Base-by-base conservation (phyloP, 2,113 vertebrate species). In the Cyprinodon variegatus region DNA sequence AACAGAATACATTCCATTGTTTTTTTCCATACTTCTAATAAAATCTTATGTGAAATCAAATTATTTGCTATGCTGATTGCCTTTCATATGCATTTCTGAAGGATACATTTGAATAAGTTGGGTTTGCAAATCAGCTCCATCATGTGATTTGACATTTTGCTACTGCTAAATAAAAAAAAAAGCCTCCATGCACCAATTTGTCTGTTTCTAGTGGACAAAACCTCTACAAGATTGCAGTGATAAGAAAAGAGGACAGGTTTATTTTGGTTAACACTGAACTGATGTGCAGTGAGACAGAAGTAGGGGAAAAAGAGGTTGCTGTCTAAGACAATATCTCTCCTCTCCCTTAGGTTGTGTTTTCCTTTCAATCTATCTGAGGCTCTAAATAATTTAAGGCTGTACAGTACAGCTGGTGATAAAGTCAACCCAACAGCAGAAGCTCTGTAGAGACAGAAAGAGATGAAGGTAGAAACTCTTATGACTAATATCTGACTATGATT, bases 381-480 rank as follows among this genome's bases (percentile, higher is more conserved):
- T 73, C 79, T 89, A 83, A 90, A 90, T 90, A 84, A 90, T 87
- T 90, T 89, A 90, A 77, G 70, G 89, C 85, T 79, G 84, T 90
- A 89, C 83, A 84, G 83, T 87, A 77, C 74, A 87, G 77, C 60
- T 48, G 63, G 83, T 43, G 81, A 89, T 90, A 83, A 86, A 90
- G 89, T 84, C 85, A 71, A 83, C 38, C 81, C 46, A 86, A 75
- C 48, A 69, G 77, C 81, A 65, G 72, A 57, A 53, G 82, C 72
- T 74, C 69, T 5, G 65, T 78, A 61, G 81, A 87, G 78, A 86
- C 82, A 72, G 59, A 71, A 60, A 37, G 43, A 82, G 77, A 75
- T 53, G 62, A 46, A 61, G 82, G 78, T 68, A 59, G 79, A 81
- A 86, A 74, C 77, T 75, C 50, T 64, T 8, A 70, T 40, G 72